Percentiles rank a stretch among this genome's conserved stretches.
Evolutionary conservation across 2,888 invertebrate genomes (phyloP).

Genomic region (Apamea epomidion): DNA sequence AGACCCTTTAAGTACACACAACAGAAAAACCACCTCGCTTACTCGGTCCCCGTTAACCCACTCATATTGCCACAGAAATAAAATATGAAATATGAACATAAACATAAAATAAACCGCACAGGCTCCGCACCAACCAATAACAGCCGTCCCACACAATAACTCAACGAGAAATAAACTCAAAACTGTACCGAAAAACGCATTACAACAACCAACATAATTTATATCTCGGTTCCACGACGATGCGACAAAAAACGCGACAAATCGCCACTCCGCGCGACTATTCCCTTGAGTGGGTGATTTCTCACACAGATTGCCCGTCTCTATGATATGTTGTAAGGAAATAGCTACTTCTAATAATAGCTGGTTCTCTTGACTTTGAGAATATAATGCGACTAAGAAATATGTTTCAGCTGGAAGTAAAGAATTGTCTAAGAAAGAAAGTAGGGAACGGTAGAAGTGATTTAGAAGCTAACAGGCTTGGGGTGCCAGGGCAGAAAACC

Average conservation of each 20-base stretch:
- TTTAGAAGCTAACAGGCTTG: neutral
- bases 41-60: neutral
- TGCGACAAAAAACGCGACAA: constrained; percentile 74
- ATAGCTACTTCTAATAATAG: constrained; percentile 57
- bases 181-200: constrained; percentile 57
- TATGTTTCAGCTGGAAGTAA: constrained; percentile 28
- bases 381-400: constrained; percentile 53
- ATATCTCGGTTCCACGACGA: constrained; percentile 63
- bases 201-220: constrained; percentile 57
- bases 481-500: too few relatives aligned
- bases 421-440: constrained; percentile 21
- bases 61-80: neutral
- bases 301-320: constrained; percentile 69
- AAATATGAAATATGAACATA: constrained; percentile 20
- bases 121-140: constrained; percentile 10
- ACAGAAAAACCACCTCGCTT: neutral
- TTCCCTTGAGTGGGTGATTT: constrained; percentile 67
- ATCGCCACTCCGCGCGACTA: constrained; percentile 71
- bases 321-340: constrained; percentile 62
- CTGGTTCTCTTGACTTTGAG: constrained; percentile 52
- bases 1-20: neutral
- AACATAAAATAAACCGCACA: constrained; percentile 27
- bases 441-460: neutral
- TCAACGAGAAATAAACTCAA: constrained; percentile 57
- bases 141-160: constrained; percentile 27